These are phyloP conservation scores for Microtus pennsylvanicus DNA, from an alignment of 2,113 vertebrate species.

Conservation along the genomic window DNA sequence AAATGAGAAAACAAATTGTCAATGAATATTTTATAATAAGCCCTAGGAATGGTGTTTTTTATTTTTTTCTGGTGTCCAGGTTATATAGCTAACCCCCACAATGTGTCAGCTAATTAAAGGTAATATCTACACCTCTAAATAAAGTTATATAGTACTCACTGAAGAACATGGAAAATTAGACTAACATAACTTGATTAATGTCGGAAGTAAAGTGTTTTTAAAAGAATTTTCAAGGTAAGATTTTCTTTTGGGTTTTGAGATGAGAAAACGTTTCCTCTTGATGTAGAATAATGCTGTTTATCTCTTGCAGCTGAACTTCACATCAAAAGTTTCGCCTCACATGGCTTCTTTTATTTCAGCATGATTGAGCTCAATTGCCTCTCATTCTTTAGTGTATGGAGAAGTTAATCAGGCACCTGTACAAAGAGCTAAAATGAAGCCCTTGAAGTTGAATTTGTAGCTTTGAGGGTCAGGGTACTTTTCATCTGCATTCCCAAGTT, in stretches of 20 bases:
- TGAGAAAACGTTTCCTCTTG: constrained; percentile 58
- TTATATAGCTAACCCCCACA: neutral
- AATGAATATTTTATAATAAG: neutral
- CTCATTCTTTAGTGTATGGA: constrained; percentile 59
- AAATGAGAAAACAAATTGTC: neutral
- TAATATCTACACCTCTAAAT: neutral
- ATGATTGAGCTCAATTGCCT: constrained; percentile 70
- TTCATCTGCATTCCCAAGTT: constrained; percentile 62
- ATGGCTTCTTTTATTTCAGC: constrained; percentile 66
- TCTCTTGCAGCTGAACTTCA: constrained; percentile 64
- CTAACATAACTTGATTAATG: constrained; percentile 23
- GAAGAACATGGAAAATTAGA: neutral
- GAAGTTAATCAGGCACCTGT: constrained; percentile 75
- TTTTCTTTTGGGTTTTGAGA: constrained; percentile 58
- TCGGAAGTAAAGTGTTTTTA: constrained; percentile 30
- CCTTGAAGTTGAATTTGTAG: constrained; percentile 72
- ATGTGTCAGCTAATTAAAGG: neutral
- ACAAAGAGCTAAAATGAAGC: constrained; percentile 71
- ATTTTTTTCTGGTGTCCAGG: neutral
- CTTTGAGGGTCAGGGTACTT: constrained; percentile 55
- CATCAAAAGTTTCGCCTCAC: constrained; percentile 56
- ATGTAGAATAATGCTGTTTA: constrained; percentile 70
- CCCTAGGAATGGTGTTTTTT: neutral
- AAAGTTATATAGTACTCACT: neutral
- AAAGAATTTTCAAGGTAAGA: constrained; percentile 52